Percentiles rank a stretch among this genome's conserved stretches.
phyloP scores from a whole-genome alignment of 2,113 vertebrate species.

The Colossoma macropomum region DNA sequence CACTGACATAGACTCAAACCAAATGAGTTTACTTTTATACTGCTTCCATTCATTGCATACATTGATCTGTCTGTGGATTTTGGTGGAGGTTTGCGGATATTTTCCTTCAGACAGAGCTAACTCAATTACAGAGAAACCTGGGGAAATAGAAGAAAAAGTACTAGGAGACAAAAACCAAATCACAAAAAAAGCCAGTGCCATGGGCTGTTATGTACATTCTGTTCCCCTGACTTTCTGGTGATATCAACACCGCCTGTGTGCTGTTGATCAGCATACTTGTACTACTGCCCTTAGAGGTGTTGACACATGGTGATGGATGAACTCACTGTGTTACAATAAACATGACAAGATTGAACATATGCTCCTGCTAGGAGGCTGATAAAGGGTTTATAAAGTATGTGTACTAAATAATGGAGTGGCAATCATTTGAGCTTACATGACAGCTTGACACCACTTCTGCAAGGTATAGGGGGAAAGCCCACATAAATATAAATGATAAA shows the following conservation, averaged over 20 bases:
- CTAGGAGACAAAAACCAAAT: neutral
- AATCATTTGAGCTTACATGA: neutral
- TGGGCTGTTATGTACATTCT: neutral
- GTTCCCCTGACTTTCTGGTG: neutral
- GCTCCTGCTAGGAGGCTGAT: constrained; percentile 14
- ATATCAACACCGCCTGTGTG: neutral
- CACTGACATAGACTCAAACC: neutral
- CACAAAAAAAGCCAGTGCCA: neutral
- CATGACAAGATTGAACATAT: constrained; percentile 26
- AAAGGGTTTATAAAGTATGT: neutral
- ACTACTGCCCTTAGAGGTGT: constrained; percentile 8
- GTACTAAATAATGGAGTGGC: constrained; percentile 7
- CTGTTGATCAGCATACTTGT: neutral
- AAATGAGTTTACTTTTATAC: neutral
- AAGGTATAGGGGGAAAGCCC: no score
- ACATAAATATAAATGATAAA: no score
- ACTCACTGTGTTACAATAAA: neutral
- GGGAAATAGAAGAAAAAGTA: neutral
- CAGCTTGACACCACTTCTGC: no score
- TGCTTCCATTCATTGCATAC: neutral
- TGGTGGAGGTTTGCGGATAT: neutral
- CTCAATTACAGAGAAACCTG: neutral
- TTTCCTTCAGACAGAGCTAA: neutral
- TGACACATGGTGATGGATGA: constrained; percentile 25
- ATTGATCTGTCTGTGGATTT: neutral